Percentiles rank a stretch among this genome's conserved stretches.
These are phyloP conservation scores for Sarcophilus harrisii DNA, from an alignment of 2,797 vertebrate species.

Conservation along the genomic window DNA sequence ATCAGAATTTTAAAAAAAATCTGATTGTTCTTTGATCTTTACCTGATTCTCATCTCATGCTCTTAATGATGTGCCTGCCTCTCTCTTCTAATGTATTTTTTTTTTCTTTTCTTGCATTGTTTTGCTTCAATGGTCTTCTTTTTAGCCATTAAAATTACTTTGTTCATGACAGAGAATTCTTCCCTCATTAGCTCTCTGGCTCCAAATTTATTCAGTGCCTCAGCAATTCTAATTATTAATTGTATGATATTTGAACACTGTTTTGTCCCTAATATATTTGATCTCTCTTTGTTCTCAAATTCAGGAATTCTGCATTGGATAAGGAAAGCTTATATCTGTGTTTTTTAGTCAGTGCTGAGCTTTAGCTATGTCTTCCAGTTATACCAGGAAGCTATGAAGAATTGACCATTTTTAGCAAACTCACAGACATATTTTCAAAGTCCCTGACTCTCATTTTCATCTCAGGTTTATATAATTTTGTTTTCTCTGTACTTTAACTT, in stretches of 20 bases:
- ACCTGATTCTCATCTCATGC: neutral
- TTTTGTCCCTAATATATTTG: neutral
- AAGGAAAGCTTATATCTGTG: neutral
- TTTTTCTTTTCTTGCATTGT: slow-evolving; percentile 17
- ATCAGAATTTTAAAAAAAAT: neutral
- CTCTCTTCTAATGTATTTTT: neutral
- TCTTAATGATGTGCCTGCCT: slow-evolving; percentile 35
- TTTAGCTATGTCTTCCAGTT: neutral
- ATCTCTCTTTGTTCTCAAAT: neutral
- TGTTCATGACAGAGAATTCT: slow-evolving; percentile 12
- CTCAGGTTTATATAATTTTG: slow-evolving; percentile 7
- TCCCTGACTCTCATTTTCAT: neutral
- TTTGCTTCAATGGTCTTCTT: slow-evolving; percentile 33
- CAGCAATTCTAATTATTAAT: slow-evolving; percentile 44
- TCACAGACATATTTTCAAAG: neutral
- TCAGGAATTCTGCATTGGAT: slow-evolving; percentile 27
- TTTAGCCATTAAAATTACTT: slow-evolving; percentile 23
- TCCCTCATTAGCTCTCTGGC: neutral
- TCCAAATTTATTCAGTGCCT: slow-evolving; percentile 39
- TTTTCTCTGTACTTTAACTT: neutral
- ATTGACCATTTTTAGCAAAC: neutral
- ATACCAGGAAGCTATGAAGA: neutral
- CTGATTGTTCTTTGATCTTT: neutral
- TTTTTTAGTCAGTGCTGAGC: neutral
- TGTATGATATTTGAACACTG: slow-evolving; percentile 20